Evolutionary conservation across 2,888 invertebrate species (phyloP), one percentile per base, ranked within the genome.

Genomic region (Laspeyria flexula): DNA sequence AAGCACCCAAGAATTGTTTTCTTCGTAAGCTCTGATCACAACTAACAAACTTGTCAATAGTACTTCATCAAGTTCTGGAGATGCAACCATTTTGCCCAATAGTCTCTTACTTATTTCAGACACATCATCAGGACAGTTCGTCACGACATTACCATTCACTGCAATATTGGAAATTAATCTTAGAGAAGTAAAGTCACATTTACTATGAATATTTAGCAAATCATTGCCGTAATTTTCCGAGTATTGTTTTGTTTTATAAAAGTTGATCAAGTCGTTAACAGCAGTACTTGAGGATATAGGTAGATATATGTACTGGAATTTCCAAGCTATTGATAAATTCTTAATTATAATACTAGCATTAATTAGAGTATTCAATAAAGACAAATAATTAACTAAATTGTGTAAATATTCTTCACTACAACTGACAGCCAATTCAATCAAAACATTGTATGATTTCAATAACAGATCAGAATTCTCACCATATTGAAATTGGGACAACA

Each of bases 281-380:
- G 83, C 81, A 33, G 77, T 79, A 42, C 79, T 76, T 41, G 89
- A 86, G 1, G 88, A 83, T 76, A 91, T 85, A 0, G 90, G 86
- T 53, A 92, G 74, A 75, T 81, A 90, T 64, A 92, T 79, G 44
- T 92, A 92, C 55, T 90, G 86, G 56, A 89, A 92, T 63, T 90
- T 92, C 91, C 91, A 92, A 38, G 80, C 83, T 10, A 86, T 73
- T 27, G 90, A 81, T 41, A 91, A 71, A 63, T 91, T 89, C 61
- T 87, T 90, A 15, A 90, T 75, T 44, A 84, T 75, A 31, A 86
- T 72, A 58, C 81, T 83, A 21, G 81, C 71, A 65, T 88, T 86
- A 42, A 87, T 73, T 38, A 92, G 73, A 34, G 85, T 77, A 63
- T 85, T 87, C 29, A 92, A 60, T 43, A 85, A 65, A 18, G 81